Conservation (phyloP, 2,888 invertebrate genomes). For the Oasisia sp. region DNA sequence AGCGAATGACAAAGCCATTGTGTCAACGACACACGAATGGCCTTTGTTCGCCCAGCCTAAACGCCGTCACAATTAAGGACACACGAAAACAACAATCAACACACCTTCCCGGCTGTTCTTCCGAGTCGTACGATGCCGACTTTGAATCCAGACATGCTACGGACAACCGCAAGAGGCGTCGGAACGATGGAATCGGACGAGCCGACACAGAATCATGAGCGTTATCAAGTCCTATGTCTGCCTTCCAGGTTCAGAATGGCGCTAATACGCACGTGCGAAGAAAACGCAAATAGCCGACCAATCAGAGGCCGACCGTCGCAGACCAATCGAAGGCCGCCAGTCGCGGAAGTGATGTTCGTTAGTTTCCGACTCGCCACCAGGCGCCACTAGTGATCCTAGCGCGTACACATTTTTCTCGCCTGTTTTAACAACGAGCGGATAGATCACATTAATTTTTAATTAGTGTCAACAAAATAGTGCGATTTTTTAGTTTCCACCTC, state of each 20-base stretch:
- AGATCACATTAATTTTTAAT: no score
- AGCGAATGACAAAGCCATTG: background rate
- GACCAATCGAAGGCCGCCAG: background rate
- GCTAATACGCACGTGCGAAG: slow-evolving; percentile 17
- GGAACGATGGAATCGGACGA: slow-evolving; percentile 10
- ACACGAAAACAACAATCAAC: slow-evolving; percentile 27
- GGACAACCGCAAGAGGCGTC: slow-evolving; percentile 5
- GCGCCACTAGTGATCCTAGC: background rate
- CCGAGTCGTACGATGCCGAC: slow-evolving; percentile 67
- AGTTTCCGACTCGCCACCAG: background rate
- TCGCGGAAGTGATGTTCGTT: background rate
- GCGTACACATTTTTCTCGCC: no score
- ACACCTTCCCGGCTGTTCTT: slow-evolving; percentile 67
- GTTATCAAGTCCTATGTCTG: background rate
- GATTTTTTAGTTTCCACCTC: no score
- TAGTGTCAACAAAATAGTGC: no score
- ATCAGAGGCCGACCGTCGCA: background rate
- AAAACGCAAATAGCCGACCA: slow-evolving; percentile 6
- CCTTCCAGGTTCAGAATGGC: background rate
- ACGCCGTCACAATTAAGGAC: background rate
- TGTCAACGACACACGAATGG: slow-evolving; percentile 18
- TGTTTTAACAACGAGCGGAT: no score
- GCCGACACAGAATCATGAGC: background rate
- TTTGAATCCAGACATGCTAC: slow-evolving; percentile 56
- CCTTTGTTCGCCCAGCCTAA: background rate